Conservation (phyloP, 2,888 invertebrate species). For the Nesidiocoris tenuis region DNA sequence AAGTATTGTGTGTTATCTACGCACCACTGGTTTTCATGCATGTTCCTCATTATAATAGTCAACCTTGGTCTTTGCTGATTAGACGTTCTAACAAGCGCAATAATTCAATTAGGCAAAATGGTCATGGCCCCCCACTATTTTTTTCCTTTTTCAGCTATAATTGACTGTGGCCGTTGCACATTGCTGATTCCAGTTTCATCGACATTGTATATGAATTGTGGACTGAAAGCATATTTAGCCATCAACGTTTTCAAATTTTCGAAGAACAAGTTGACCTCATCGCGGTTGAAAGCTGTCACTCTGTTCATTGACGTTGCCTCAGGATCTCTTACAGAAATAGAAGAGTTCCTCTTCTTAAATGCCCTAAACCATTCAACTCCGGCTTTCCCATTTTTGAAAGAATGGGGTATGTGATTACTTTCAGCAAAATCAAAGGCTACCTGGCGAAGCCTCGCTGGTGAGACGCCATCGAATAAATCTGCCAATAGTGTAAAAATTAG, state of each 20-base stretch:
- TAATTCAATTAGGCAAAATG: too few species aligned
- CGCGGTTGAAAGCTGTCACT: constrained; percentile 51
- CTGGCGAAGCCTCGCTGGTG: constrained; percentile 37
- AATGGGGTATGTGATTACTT: constrained; percentile 47
- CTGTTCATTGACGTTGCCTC: constrained; percentile 52
- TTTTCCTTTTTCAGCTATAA: too few species aligned
- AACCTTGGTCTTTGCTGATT: too few species aligned
- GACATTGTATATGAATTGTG: constrained; percentile 54
- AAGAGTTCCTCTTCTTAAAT: constrained; percentile 49
- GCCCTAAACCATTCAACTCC: constrained; percentile 49
- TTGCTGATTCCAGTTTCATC: constrained; percentile 55
- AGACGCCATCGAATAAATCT: constrained; percentile 42
- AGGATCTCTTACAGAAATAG: constrained; percentile 51
- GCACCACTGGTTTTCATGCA: too few species aligned
- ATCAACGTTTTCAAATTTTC: constrained; percentile 49
- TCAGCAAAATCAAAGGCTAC: constrained; percentile 33
- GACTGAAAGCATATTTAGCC: constrained; percentile 39
- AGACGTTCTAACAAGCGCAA: too few species aligned
- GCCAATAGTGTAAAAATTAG: too few species aligned
- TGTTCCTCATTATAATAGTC: too few species aligned
- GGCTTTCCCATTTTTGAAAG: constrained; percentile 42
- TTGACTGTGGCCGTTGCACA: constrained; percentile 55
- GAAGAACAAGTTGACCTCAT: constrained; percentile 51
- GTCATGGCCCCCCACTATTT: too few species aligned
- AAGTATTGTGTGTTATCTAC: too few species aligned